These are phyloP conservation scores for Leucophenga maculata DNA, from an alignment of 2,888 invertebrate species.

Conservation along the genomic window DNA sequence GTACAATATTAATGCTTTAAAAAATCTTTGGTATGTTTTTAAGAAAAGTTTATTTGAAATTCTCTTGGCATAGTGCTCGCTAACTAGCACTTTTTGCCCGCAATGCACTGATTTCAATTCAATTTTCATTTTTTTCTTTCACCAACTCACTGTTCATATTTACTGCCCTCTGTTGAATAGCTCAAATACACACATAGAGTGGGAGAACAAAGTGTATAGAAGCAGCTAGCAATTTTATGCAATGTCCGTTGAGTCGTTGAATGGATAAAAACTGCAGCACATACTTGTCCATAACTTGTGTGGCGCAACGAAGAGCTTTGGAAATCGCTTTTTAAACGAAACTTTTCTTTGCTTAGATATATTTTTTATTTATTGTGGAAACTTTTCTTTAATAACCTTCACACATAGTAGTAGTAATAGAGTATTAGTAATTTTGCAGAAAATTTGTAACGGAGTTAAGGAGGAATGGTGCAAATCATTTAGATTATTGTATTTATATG, in stretches of 20 bases:
- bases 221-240: too few species aligned
- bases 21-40: background rate
- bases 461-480: too few species aligned
- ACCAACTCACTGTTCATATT: slow-evolving; percentile 18
- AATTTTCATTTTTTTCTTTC: slow-evolving; percentile 2
- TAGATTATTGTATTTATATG: too few species aligned
- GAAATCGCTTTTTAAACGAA: slow-evolving; percentile 23
- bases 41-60: background rate
- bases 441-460: too few species aligned
- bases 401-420: too few species aligned
- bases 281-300: slow-evolving; percentile 3
- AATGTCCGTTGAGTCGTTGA: too few species aligned
- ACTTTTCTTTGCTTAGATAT: slow-evolving; percentile 2
- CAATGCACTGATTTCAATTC: slow-evolving; percentile 6
- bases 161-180: slow-evolving; percentile 5
- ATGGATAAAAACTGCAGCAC: slow-evolving; percentile 4
- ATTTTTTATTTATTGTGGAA: background rate
- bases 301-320: slow-evolving; percentile 10
- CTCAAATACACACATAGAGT: background rate
- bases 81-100: background rate
- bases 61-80: slow-evolving; percentile 1
- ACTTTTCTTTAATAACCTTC: background rate
- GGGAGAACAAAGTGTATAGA: background rate
- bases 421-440: too few species aligned
- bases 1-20: background rate